Base-by-base conservation (phyloP, 2,888 invertebrate species). In the Drosophila glabriapex region DNA sequence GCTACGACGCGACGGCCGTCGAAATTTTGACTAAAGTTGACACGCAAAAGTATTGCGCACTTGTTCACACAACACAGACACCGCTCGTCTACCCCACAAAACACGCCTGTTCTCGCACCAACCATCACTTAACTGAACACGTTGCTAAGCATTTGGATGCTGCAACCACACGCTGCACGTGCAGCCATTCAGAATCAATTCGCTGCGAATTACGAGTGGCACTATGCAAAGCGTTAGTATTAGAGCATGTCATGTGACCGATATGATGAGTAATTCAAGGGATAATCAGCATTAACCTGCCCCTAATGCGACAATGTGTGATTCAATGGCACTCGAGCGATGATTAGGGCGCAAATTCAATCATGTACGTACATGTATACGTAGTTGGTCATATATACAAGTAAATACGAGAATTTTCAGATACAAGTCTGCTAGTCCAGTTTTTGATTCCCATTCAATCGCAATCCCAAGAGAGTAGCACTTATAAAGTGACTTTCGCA, bases 131-230 rank as follows among this genome's bases (percentile, higher is more conserved):
- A 59, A 33, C 67, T 28, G 31, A 69, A 69, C 53, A 59, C 68
- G 41, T 43, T 59, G 46, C 58, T 58, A 43, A 52, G 72, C 54
- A 66, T 60, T 55, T 70, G 58, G 56, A 55, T 62, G 61, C 25
- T 70, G 68, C 56, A 70, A 86, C 85, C 86, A 71, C 83, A 89
- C 78, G 69, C 75, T 68, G 69, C 91, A 91, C 91, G 91, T 91
- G 91, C 76, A 71, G 29, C 83, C 87, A 89, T 91, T 90, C 83
- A 76, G 81, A 91, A 91, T 91, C 91, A 84, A 91, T 91, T 91
- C 91, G 91, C 69, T 82, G 62, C 77, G 83, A 72, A 82, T 83
- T 83, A 67, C 75, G 55, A 50, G 19, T 29, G 16, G 65, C 41
- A 37, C 61, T 69, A 78, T 71, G 78, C 59, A 72, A 66, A 68